Base-by-base conservation (phyloP, 2,113 vertebrate genomes). In the Lethenteron camtschaticum region DNA sequence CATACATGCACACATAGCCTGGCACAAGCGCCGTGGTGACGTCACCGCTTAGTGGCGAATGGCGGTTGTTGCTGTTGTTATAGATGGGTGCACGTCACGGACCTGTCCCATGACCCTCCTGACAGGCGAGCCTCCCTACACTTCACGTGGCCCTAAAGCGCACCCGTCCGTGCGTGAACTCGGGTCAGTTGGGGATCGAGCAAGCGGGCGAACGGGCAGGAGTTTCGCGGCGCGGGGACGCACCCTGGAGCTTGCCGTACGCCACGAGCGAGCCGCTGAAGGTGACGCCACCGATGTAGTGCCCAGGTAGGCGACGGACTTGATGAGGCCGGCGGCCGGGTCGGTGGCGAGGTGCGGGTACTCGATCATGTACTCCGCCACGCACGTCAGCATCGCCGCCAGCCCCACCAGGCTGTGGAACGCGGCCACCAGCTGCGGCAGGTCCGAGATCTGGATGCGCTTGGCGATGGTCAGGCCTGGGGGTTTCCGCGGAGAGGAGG, bases 391-490 rank as follows among this genome's bases (percentile, higher is more conserved):
- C 69, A 97, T 81, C 1, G 94, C 90, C 3, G 92, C 90, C 79
- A 96, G 75, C 9, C 92, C 94, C 16, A 99, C 90, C 76, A 96
- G 76, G 77, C 92, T 96, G 81, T 96, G 94, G 80, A 99, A 99
- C 70, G 90, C 94, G 41, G 94, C 94, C 56, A 95, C 92, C 2
- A 96, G 79, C 78, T 99, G 94, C 58, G 90, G 94, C 72, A 99
- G 79, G 75, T 99, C 92, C 0, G 87, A 83, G 77, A 99, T 96
- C 84, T 99, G 86, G 80, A 96, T 96, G 73, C 79, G 87, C 73
- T 86, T 91, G 72, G 92, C 94, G 2, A 96, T 95, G 2, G 79
- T 75, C 80, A 96, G 74, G 73, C 90, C 90, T 88, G 71, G 70
- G 4, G 20, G 66, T 41, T 75, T 66, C 70, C 6, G 56, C 74